Base-by-base conservation (phyloP, 1,140 invertebrate species). In the Apis dorsata region DNA sequence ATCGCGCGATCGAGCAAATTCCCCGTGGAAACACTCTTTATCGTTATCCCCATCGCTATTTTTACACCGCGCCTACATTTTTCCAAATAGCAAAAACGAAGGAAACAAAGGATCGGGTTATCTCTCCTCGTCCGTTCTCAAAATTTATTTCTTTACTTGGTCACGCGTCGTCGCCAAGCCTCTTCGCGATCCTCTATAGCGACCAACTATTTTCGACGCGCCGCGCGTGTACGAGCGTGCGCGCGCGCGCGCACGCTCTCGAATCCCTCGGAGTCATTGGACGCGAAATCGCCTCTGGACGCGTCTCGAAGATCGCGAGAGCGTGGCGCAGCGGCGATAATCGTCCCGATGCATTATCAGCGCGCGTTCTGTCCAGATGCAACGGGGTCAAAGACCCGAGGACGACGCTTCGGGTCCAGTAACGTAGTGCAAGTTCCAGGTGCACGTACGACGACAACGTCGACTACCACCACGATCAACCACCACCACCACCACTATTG, bases 321-420 rank as follows among this genome's bases (percentile, higher is more conserved):
- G 24, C 17, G 12, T 21, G 53, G 17, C 21, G 12, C 12, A 19
- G 72, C 9, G 21, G 44, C 44, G 44, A 75, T 59, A 66, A 82
- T 82, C 74, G 55, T 24, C 8, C 28, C 75, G 81, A 76, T 70
- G 80, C 71, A 59, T 69, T 84, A 70, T 86, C 80, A 55, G 53
- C 60, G 75, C 65, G 59, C 69, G 71, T 15, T 51, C 75, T 51
- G 78, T 79, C 73, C 65, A 71, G 63, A 73, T 71, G 77, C 85
- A 80, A 62, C 77, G 59, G n/a, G 86, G 86, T 87, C 86, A 84
- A 87, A 77, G 86, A 87, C 85, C 86, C 76, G 76, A 49, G 76
- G 73, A 69, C 24, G 76, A 68, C 62, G 86, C 83, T 53, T 63
- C 60, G 57, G 81, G 85, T 68, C 62, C 77, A 72, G 75, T 74